Conservation (phyloP, 2,113 vertebrate species). For the Thunnus thynnus region DNA sequence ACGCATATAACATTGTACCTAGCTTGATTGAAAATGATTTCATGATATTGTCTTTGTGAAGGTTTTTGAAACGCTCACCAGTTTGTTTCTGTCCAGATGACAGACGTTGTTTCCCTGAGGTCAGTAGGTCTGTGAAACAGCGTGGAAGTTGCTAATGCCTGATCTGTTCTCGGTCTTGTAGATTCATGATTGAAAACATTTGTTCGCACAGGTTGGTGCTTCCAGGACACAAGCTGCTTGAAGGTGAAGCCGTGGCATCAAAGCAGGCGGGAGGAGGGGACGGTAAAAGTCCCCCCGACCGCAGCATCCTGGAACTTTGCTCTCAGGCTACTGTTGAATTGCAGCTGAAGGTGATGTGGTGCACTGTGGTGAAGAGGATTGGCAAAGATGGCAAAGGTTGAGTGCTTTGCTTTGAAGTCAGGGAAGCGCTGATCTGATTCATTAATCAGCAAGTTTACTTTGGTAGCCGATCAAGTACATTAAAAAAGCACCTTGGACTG, state of each 20-base stretch:
- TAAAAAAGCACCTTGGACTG: constrained; percentile 10
- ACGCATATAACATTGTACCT: too few relatives aligned
- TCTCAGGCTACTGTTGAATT: constrained; percentile 18
- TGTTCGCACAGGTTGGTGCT: constrained; percentile 22
- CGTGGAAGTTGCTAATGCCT: not conserved
- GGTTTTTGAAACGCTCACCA: too few relatives aligned
- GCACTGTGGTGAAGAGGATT: constrained; percentile 38
- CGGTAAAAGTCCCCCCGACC: constrained; percentile 8
- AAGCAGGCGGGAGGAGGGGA: not conserved
- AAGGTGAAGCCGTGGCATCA: constrained; percentile 22
- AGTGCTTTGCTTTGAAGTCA: constrained; percentile 19
- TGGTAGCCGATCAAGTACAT: constrained; percentile 24
- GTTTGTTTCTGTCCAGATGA: too few relatives aligned
- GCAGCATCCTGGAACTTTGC: constrained; percentile 25
- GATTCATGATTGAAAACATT: constrained; percentile 3
- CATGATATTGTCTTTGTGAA: too few relatives aligned
- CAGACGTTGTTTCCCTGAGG: not conserved
- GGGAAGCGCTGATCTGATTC: constrained; percentile 38
- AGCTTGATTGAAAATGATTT: too few relatives aligned
- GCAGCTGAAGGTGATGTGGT: constrained; percentile 29
- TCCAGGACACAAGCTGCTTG: constrained; percentile 5
- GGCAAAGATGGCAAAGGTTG: constrained; percentile 29
- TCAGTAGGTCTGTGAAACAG: constrained; percentile 26
- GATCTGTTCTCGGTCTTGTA: constrained; percentile 43
- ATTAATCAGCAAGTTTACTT: constrained; percentile 11